These are phyloP conservation scores for Drosophila kohkoa DNA, from an alignment of 1,140 invertebrate species.

Conservation along the genomic window DNA sequence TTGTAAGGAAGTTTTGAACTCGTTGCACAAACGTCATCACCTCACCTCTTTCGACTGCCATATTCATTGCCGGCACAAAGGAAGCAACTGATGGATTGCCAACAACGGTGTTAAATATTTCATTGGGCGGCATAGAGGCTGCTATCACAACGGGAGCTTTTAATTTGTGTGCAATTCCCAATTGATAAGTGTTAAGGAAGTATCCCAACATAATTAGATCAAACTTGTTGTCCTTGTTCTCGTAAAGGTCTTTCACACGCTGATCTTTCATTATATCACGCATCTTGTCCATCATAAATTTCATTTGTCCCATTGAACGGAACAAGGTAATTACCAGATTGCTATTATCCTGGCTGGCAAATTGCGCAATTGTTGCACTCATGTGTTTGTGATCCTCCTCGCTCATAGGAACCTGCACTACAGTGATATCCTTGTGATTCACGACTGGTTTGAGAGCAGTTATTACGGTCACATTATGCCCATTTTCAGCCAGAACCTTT, in stretches of 20 bases:
- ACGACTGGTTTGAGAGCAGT: conserved; percentile 53
- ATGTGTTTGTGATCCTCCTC: conserved; percentile 27
- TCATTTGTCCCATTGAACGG: conserved; percentile 12
- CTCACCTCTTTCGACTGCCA: conserved; percentile 7
- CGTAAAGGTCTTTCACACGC: conserved; percentile 56
- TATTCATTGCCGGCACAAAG: conserved; percentile 56
- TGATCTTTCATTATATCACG: conserved; percentile 39
- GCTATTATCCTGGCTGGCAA: conserved; percentile 34
- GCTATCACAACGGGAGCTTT: conserved; percentile 60
- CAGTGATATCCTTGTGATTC: conserved; percentile 49
- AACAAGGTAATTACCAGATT: conserved; percentile 27
- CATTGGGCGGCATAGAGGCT: conserved; percentile 37
- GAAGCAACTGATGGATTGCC: conserved; percentile 62
- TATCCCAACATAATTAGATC: conserved; percentile 69
- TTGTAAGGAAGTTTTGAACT: conserved; percentile 30
- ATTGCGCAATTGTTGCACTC: conserved; percentile 10
- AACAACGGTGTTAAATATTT: conserved; percentile 36
- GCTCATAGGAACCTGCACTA: conserved; percentile 47
- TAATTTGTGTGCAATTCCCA: conserved; percentile 68
- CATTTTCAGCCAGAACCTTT: conserved; percentile 61
- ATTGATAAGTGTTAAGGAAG: conserved; percentile 67
- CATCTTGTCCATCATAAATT: conserved; percentile 48
- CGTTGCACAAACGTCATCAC: conserved; percentile 36
- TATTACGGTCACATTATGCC: conserved; percentile 77
- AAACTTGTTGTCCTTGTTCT: conserved; percentile 61